phyloP scores from a whole-genome alignment of 2,113 vertebrate genomes.

The Turnix velox region DNA sequence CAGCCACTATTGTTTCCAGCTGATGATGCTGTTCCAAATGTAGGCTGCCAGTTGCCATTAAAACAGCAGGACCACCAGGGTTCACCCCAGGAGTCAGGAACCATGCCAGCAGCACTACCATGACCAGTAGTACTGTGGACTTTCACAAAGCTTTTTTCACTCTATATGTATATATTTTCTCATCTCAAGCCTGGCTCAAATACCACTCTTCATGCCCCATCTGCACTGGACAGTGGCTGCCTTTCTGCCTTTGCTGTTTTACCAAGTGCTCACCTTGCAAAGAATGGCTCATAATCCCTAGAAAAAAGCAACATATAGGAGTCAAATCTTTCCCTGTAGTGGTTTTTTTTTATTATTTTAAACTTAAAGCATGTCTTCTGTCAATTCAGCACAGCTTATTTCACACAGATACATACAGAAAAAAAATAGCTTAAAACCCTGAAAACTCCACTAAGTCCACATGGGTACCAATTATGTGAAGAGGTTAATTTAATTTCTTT shows the following conservation, averaged over 20 bases:
- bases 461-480: neutral
- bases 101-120: neutral
- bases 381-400: neutral
- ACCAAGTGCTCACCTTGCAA: neutral
- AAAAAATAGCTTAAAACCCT: neutral
- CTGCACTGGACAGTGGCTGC: neutral
- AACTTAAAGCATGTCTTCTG: neutral
- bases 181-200: neutral
- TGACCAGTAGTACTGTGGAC: neutral
- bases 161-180: neutral
- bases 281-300: neutral
- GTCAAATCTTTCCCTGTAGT: neutral
- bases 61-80: constrained; percentile 44
- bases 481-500: constrained; percentile 41
- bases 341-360: neutral
- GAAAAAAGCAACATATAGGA: neutral
- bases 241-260: neutral
- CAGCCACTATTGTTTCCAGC: constrained; percentile 69
- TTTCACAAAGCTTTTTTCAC: neutral
- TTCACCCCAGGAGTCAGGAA: constrained; percentile 27
- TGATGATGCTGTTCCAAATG: constrained; percentile 19
- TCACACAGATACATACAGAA: neutral
- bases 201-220: fast-evolving
- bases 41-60: constrained; percentile 63
- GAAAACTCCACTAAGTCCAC: neutral